Base-by-base conservation (phyloP, 2,113 vertebrate species). In the Mormyrus iriodes region DNA sequence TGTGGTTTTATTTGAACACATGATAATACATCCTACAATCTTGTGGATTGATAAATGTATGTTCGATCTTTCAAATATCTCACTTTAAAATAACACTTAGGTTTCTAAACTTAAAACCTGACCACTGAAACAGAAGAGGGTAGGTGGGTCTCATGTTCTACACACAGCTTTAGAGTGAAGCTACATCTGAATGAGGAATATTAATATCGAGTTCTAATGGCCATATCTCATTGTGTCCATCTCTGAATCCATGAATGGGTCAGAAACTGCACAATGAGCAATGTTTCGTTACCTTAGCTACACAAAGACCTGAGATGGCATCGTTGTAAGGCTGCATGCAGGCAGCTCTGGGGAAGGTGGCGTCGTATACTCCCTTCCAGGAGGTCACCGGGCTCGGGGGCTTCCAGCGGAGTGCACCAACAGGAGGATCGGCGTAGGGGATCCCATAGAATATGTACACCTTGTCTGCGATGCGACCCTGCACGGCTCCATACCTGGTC, bases 361-460 rank as follows among this genome's bases (percentile, higher is more conserved):
- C 95, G 4, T 96, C 92, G n/a, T 95, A 94, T 5, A 94, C 87
- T 46, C 93, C 92, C 0, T 10, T 10, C 95, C 96, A 95, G 6
- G 93, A 92, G 73, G 86, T 94, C 88, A 91, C 91, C 0, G 94
- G 89, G 89, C 93, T 88, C 15, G 95, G 95, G 42, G 95, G 91
- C 89, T 95, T 94, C 96, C 96, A 96, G 31, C 95, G 95, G 76
- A 93, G 94, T 0, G 91, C 90, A 10, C 95, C 94, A 3, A 94
- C 89, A 10, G 95, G 96, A 1, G 96, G 95, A 5, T 93, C 94
- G 2, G 96, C 95, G 21, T 94, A 96, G 0, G 94, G 95, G 39
- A 96, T 90, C 76, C 95, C 95, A 46, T 94, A 96, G 92, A 96
- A 96, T 65, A 95, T 89, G n/a, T 95, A 88, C 42, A 94, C 94